Evolutionary conservation across 1,140 invertebrate genomes (phyloP), one percentile per base, ranked within the genome.

Genomic region (Drosophila equinoxialis): DNA sequence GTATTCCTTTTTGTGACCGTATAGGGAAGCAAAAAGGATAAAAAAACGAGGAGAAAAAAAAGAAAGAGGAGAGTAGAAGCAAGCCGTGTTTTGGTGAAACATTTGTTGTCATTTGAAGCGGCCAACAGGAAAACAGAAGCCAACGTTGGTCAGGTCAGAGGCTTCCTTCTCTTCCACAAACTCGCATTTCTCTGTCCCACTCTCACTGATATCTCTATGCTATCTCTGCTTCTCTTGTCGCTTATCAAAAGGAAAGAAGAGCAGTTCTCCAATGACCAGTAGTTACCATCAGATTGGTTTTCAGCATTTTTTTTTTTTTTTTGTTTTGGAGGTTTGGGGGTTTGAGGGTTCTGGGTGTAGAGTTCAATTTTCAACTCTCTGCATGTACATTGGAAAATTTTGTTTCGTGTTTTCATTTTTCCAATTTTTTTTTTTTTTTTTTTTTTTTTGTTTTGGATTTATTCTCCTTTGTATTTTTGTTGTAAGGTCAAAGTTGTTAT

Each of bases 61-160:
- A 20, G 51, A 26, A 41, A 45, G 13, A 48, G 68, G 58, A 39
- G 41, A 26, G 39, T 63, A 76, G 41, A 54, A 42, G 54, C 30
- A 63, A 66, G 51, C 60, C 14, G 30, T 20, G 69, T 73, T 76
- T 77, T 76, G 74, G 58, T 76, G 73, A 74, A 64, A 76, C 72
- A 70, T 76, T 60, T 65, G 74, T 76, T 76, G 74, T 76, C 74
- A 76, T 76, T 42, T 63, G 74, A 76, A 76, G 30, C 73, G 42
- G 59, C 61, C 23, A 48, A 48, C 61, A 33, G 61, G 26, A 35
- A 45, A 58, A 76, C 65, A 54, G 66, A 55, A 68, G 60, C 37
- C 66, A 45, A 57, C 30, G 74, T 74, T 77, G 74, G 74, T 77
- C 61, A 45, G 62, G 57, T 76, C 35, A 57, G 61, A 58, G 62